These are phyloP conservation scores for Biston stratarius DNA, from an alignment of 2,888 invertebrate species.

Conservation along the genomic window DNA sequence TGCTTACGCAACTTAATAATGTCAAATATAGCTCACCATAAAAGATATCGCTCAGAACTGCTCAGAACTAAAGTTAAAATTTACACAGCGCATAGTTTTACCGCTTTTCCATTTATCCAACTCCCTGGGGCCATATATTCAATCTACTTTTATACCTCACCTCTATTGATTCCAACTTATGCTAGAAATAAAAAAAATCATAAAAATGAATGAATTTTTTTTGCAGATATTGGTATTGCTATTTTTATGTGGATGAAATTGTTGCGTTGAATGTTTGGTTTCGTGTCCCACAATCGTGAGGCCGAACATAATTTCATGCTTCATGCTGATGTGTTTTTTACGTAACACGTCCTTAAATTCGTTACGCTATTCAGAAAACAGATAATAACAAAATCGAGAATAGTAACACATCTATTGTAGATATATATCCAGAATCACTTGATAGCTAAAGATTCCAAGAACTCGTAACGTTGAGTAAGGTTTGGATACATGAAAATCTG, in stretches of 20 bases:
- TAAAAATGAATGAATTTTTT: slow-evolving; percentile 1
- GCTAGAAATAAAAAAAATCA: slow-evolving; percentile 1
- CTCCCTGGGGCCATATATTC: slow-evolving; percentile 6
- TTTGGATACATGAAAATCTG: too few relatives aligned
- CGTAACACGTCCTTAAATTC: too few relatives aligned
- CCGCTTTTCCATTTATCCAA: slow-evolving; percentile 2
- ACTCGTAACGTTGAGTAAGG: too few relatives aligned
- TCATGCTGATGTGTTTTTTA: too few relatives aligned
- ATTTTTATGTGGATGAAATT: not conserved
- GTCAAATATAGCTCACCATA: too few relatives aligned
- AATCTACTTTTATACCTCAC: slow-evolving; percentile 8
- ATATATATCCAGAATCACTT: too few relatives aligned
- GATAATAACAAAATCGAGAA: too few relatives aligned
- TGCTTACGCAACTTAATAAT: too few relatives aligned
- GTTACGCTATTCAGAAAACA: too few relatives aligned
- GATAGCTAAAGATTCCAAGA: too few relatives aligned
- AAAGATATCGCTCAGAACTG: not conserved
- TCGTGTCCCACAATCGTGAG: not conserved
- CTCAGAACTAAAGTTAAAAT: not conserved
- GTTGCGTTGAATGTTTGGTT: slow-evolving; percentile 2
- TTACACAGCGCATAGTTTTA: slow-evolving; percentile 1
- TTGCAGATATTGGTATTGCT: not conserved
- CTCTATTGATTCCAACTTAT: slow-evolving; percentile 8
- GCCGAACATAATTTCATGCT: too few relatives aligned
- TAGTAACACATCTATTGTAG: too few relatives aligned